A percentile compares a stretch with the other conserved stretches of the same genome.
phyloP scores from a whole-genome alignment of 2,888 invertebrate genomes.

The Brachylomia viminalis region DNA sequence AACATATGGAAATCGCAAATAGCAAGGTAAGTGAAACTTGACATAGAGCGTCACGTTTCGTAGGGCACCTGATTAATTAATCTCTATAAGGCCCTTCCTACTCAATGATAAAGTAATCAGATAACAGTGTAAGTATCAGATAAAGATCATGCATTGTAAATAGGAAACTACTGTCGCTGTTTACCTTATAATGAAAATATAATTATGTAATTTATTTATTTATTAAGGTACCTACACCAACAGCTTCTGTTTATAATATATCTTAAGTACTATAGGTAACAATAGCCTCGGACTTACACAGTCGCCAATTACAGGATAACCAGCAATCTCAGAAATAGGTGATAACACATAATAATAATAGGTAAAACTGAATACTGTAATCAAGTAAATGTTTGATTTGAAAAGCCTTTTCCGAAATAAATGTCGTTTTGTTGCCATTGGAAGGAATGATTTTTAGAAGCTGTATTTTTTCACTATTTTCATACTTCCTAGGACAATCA shows the following conservation, averaged over 20 bases:
- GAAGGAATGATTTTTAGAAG: neutral
- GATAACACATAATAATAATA: too few species aligned
- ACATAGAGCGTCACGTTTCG: slow-evolving; percentile 14
- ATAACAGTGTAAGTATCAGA: slow-evolving; percentile 29
- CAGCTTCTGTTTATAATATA: too few species aligned
- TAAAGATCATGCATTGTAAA: slow-evolving; percentile 32
- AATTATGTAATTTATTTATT: too few species aligned
- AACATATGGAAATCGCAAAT: slow-evolving; percentile 29
- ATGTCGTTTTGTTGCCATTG: neutral
- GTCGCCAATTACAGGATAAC: too few species aligned
- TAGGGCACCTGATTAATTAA: slow-evolving; percentile 34
- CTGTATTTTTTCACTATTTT: neutral
- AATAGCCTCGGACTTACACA: too few species aligned
- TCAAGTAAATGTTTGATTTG: neutral
- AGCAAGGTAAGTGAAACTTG: slow-evolving; percentile 28
- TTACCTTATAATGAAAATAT: neutral
- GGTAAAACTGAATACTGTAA: too few species aligned
- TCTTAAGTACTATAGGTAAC: too few species aligned
- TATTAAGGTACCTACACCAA: too few species aligned
- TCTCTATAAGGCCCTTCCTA: slow-evolving; percentile 19
- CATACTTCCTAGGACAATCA: neutral
- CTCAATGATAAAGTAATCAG: slow-evolving; percentile 36
- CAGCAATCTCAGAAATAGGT: too few species aligned
- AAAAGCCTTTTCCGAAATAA: neutral
- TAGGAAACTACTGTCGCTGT: slow-evolving; percentile 6